These are phyloP conservation scores for Zaprionus obscuricornis DNA, from an alignment of 2,888 invertebrate genomes.

Conservation along the genomic window DNA sequence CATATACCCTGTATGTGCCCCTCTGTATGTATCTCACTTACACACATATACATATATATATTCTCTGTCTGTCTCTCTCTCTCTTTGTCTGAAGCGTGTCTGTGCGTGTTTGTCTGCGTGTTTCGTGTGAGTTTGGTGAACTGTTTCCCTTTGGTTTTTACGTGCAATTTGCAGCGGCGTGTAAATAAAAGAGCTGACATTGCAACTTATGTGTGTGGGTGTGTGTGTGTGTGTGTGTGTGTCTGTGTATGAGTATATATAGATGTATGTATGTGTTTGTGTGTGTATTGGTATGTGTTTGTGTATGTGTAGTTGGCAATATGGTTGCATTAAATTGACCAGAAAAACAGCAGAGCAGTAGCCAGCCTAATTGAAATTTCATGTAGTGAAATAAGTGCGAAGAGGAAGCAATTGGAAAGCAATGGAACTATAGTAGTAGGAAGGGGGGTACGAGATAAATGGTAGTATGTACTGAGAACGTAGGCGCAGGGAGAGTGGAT, in stretches of 20 bases:
- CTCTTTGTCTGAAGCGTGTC: neutral
- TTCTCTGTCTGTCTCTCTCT: neutral
- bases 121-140: neutral
- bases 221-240: constrained; percentile 2
- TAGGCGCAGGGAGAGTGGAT: too few relatives aligned
- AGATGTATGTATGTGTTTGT: neutral
- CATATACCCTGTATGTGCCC: too few relatives aligned
- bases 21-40: too few relatives aligned
- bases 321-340: constrained; percentile 75
- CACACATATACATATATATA: neutral
- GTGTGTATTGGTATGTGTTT: constrained; percentile 6
- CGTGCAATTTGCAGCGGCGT: constrained; percentile 43
- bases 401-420: too few relatives aligned
- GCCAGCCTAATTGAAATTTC: constrained; percentile 80
- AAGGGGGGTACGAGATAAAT: neutral
- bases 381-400: constrained; percentile 74
- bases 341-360: constrained; percentile 71
- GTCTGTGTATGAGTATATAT: too few relatives aligned
- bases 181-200: constrained; percentile 47
- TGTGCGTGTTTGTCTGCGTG: constrained; percentile 3
- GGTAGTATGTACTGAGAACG: too few relatives aligned
- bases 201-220: constrained; percentile 22
- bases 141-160: constrained; percentile 25
- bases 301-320: constrained; percentile 40
- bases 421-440: constrained; percentile 2